Evolutionary conservation across 1,140 invertebrate species (phyloP).

Genomic region (Cyrtorhinus lividipennis): DNA sequence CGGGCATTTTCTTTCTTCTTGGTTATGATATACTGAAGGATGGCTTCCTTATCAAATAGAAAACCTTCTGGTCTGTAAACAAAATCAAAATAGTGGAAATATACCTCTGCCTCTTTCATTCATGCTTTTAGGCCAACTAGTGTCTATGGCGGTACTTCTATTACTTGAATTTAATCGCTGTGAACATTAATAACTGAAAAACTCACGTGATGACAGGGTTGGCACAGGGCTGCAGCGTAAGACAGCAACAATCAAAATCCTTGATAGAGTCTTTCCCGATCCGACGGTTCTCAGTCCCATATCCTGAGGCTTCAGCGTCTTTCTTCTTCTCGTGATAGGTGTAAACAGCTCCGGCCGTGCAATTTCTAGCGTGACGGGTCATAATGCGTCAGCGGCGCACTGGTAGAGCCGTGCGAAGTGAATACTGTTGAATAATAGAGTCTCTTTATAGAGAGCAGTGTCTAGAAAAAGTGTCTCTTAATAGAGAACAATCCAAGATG

Average conservation of each 20-base stretch:
- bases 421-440: too few relatives aligned
- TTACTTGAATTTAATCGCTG: too few relatives aligned
- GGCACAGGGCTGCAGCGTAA: constrained; percentile 89
- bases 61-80: constrained; percentile 71
- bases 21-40: constrained; percentile 86
- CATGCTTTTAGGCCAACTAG: too few relatives aligned
- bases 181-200: too few relatives aligned
- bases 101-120: too few relatives aligned
- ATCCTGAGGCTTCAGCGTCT: constrained; percentile 83
- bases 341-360: constrained; percentile 95
- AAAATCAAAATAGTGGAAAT: too few relatives aligned
- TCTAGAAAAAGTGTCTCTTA: too few relatives aligned
- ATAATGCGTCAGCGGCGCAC: constrained; percentile 42
- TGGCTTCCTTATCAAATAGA: constrained; percentile 94
- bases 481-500: too few relatives aligned
- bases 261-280: constrained; percentile 95
- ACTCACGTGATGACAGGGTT: constrained; percentile 73
- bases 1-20: constrained; percentile 87
- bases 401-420: too few relatives aligned
- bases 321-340: constrained; percentile 97
- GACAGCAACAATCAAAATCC: constrained; percentile 94
- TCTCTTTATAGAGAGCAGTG: too few relatives aligned
- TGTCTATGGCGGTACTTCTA: too few relatives aligned
- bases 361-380: constrained; percentile 93
- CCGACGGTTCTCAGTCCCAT: constrained; percentile 66